Conservation (phyloP, 2,888 invertebrate species). For the Cantharis rustica region DNA sequence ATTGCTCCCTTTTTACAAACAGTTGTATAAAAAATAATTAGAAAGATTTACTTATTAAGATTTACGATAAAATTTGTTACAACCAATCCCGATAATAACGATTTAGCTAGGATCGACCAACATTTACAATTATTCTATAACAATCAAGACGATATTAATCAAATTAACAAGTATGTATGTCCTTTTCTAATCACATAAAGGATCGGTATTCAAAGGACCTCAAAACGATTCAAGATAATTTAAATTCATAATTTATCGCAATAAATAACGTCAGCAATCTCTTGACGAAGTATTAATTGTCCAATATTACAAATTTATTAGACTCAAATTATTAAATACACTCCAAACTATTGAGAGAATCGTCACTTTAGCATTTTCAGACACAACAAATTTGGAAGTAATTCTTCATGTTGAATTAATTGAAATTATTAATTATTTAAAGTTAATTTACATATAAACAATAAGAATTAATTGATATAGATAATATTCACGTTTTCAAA, state of each 20-base stretch:
- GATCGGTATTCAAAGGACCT: slow-evolving; percentile 14
- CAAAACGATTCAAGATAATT: slow-evolving; percentile 4
- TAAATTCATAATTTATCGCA: not conserved
- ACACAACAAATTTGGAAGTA: too few relatives aligned
- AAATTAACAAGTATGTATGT: slow-evolving; percentile 20
- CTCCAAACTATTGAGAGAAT: too few relatives aligned
- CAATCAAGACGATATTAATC: slow-evolving; percentile 20
- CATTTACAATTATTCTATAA: slow-evolving; percentile 14
- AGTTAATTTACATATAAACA: slow-evolving; percentile 1
- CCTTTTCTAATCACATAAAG: slow-evolving; percentile 27
- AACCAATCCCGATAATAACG: slow-evolving; percentile 24
- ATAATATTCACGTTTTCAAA: slow-evolving; percentile 8
- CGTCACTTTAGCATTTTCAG: too few relatives aligned
- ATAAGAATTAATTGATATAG: slow-evolving; percentile 5
- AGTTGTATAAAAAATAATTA: too few relatives aligned
- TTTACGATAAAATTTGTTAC: slow-evolving; percentile 23
- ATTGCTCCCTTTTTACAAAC: too few relatives aligned
- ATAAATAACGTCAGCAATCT: slow-evolving; percentile 11
- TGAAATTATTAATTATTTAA: slow-evolving; percentile 9
- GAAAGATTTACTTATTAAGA: slow-evolving; percentile 7
- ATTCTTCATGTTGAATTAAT: slow-evolving; percentile 7
- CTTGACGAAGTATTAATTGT: too few relatives aligned
- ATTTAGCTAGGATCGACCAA: slow-evolving; percentile 17
- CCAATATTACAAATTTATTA: too few relatives aligned
- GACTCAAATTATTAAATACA: too few relatives aligned